These are phyloP conservation scores for Apteryx owenii DNA, from an alignment of 2,113 vertebrate genomes.

Conservation along the genomic window DNA sequence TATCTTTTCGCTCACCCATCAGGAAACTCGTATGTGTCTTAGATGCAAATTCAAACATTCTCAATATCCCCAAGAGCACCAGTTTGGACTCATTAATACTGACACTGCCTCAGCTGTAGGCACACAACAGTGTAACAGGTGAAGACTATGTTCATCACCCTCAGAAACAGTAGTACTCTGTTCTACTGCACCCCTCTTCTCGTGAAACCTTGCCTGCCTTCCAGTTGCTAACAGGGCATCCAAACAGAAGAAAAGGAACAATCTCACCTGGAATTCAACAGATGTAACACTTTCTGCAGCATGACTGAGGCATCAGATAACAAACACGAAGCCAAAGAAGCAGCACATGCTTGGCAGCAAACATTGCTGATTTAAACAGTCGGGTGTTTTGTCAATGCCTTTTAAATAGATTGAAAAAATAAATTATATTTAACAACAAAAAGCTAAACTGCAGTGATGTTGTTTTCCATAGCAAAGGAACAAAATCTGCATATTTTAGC, in stretches of 20 bases:
- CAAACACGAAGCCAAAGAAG: neutral
- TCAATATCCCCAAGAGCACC: neutral
- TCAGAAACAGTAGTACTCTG: neutral
- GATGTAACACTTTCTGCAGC: neutral
- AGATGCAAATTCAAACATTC: neutral
- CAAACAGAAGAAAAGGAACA: constrained; percentile 28
- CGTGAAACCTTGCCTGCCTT: neutral
- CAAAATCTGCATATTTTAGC: neutral
- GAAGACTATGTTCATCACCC: neutral
- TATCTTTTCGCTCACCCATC: neutral
- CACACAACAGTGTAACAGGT: neutral
- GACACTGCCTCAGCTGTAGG: neutral
- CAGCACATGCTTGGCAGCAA: neutral
- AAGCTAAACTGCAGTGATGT: neutral
- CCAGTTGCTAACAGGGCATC: neutral
- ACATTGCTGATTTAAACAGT: neutral
- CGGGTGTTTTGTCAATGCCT: neutral
- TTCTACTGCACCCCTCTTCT: neutral
- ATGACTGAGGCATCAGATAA: neutral
- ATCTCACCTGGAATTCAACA: neutral
- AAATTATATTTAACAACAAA: neutral
- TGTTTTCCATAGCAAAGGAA: neutral
- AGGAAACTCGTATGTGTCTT: neutral
- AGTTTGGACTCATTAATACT: neutral
- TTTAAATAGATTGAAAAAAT: neutral